Evolutionary conservation across 2,797 vertebrate genomes (phyloP), one percentile per base, ranked within the genome.

Genomic region (Coranthus polyacanthus): DNA sequence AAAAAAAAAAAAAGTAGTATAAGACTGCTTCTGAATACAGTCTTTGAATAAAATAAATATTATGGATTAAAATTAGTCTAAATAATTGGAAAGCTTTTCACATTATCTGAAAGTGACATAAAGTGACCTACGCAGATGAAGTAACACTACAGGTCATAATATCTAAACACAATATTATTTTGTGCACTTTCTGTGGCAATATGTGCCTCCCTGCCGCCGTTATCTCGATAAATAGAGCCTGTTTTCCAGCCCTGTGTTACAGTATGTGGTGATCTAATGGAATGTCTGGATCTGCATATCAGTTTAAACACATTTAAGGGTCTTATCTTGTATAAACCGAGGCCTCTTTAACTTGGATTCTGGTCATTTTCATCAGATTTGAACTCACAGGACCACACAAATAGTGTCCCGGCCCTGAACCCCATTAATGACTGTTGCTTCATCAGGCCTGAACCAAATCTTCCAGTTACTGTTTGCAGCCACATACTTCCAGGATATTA

Each of bases 321-420:
- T 52, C 69, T 89, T 90, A 90, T 91, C 84, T 90, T 80, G 67
- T 73, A 81, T 85, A 90, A 90, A 89, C 80, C 46, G 46, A 49
- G 12, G 59, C 46, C 57, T 62, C 39, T 75, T 75, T 72, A 63
- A 57, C 67, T 78, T 72, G 45, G 79, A 82, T 79, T 83, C 79
- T 86, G 89, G 72, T 84, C 62, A 79, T 75, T 86, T 84, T 91
- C 79, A 73, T 49, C 57, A 52, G 51, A 52, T 55, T 54, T 54
- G 58, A 67, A 32, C 38, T 52, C 47, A 51, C n/a, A 70, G 43
- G 84, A 89, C 90, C 86, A 86, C 84, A 88, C 88, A 90, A 77
- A 80, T 42, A 24, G 60, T 24, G 58, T 81, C 69, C 80, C 56
- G 61, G 39, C 20, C 39, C 55, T 65, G 60, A 74, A 39, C 65